Evolutionary conservation across 2,888 invertebrate genomes (phyloP).

Genomic region (Limnephilus lunatus): DNA sequence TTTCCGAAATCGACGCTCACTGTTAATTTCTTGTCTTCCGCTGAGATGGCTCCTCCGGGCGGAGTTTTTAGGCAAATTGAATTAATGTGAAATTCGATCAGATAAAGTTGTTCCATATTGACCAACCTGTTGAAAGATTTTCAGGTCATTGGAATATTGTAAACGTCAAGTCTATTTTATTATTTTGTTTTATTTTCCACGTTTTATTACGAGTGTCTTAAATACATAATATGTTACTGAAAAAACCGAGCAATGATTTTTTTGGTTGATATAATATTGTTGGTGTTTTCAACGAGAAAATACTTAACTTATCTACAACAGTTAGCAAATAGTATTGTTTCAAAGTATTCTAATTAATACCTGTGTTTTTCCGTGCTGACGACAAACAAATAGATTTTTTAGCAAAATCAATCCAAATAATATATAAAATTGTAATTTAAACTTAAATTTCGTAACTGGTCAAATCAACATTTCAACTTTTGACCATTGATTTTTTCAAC

Average conservation of each 20-base stretch:
- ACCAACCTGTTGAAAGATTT: constrained; percentile 51
- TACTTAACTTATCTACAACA: background rate
- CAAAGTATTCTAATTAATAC: background rate
- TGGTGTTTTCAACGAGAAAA: background rate
- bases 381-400: background rate
- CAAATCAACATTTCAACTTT: background rate
- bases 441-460: constrained; percentile 21
- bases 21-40: constrained; percentile 71
- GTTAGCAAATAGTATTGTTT: background rate
- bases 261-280: background rate
- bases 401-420: background rate
- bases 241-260: background rate
- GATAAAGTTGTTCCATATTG: constrained; percentile 77
- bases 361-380: background rate
- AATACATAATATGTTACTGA: background rate
- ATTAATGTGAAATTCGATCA: constrained; percentile 78
- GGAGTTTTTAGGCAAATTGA: constrained; percentile 73
- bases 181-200: background rate
- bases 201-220: background rate
- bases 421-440: constrained; percentile 4
- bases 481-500: constrained; percentile 28
- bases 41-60: constrained; percentile 49
- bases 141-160: background rate
- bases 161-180: background rate
- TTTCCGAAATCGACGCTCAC: constrained; percentile 76